These are phyloP conservation scores for Amblyjoppa fuscipennis DNA, from an alignment of 2,888 invertebrate species.

Conservation along the genomic window DNA sequence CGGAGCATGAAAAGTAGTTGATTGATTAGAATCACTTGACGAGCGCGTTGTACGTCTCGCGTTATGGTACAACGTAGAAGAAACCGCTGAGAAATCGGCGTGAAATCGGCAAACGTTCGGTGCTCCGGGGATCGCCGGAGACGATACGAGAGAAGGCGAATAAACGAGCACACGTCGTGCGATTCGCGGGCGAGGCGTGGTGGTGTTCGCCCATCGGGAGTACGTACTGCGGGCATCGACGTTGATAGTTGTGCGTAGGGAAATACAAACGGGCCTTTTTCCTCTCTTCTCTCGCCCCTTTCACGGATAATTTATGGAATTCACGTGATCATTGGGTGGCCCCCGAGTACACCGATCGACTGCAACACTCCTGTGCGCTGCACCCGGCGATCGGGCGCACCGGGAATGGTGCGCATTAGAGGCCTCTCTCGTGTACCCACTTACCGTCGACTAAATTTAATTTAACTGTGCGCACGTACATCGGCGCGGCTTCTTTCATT, in stretches of 20 bases:
- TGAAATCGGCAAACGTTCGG: constrained; percentile 59
- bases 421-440: constrained; percentile 5
- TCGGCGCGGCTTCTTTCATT: constrained; percentile 56
- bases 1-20: not conserved
- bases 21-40: constrained; percentile 47
- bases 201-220: constrained; percentile 14
- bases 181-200: constrained; percentile 67
- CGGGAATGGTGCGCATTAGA: constrained; percentile 19
- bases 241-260: constrained; percentile 60
- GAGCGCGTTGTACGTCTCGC: constrained; percentile 14
- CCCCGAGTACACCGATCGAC: constrained; percentile 34
- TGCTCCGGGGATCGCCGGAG: constrained; percentile 17
- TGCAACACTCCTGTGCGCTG: constrained; percentile 32
- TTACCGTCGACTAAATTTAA: constrained; percentile 60
- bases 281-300: constrained; percentile 66
- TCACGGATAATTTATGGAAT: constrained; percentile 71
- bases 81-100: constrained; percentile 50
- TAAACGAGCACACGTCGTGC: constrained; percentile 66
- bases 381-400: constrained; percentile 38
- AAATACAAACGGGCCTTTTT: constrained; percentile 63
- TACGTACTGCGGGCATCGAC: not conserved
- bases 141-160: constrained; percentile 49
- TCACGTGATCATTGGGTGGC: constrained; percentile 65
- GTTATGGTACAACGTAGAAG: constrained; percentile 18
- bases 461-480: constrained; percentile 40